Percentiles rank a stretch among this genome's conserved stretches.
phyloP scores from a whole-genome alignment of 2,888 invertebrate species.

The Leptothorax acervorum region DNA sequence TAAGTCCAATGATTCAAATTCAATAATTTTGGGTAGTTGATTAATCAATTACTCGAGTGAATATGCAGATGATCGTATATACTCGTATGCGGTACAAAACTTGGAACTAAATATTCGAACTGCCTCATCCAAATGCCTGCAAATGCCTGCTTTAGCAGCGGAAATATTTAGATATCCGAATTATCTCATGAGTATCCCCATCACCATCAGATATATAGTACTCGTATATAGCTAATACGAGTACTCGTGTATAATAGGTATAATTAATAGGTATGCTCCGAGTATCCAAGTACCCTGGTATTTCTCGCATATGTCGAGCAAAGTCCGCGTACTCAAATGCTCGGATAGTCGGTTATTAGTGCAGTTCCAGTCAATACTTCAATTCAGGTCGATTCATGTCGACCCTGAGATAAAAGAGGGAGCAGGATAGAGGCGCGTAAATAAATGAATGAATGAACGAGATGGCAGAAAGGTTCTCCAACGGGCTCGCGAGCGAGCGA shows the following conservation, averaged over 20 bases:
- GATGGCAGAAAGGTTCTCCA: neutral
- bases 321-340: neutral
- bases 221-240: no score
- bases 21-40: neutral
- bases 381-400: neutral
- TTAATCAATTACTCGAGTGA: neutral
- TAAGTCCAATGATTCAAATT: neutral
- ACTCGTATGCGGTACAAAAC: neutral
- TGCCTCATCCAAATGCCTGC: neutral
- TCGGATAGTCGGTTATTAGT: neutral
- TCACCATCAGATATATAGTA: no score
- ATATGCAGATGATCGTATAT: neutral
- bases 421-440: neutral
- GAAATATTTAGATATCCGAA: neutral
- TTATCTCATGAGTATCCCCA: no score
- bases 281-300: neutral
- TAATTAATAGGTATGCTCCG: neutral
- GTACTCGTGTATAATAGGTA: no score
- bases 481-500: neutral
- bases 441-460: slow-evolving; percentile 34
- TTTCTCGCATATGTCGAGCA: neutral
- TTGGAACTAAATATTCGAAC: neutral
- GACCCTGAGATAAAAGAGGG: slow-evolving; percentile 17
- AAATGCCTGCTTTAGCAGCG: neutral
- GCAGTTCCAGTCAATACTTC: neutral